Conservation (phyloP, 1,140 invertebrate species). For the Macrotrachela quadricornifera region DNA sequence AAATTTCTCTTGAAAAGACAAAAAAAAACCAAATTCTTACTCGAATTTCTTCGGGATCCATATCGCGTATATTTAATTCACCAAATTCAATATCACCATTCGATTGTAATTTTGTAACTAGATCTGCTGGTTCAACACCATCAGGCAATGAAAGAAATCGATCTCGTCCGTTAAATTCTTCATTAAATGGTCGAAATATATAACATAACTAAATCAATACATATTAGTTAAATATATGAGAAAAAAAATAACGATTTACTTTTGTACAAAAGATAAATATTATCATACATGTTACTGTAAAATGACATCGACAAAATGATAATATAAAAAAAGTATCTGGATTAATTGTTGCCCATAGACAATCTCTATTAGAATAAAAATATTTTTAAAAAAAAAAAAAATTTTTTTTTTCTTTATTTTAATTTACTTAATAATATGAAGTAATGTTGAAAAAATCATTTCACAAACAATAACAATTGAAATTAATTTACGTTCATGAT, state of each 20-base stretch:
- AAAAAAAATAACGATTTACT: too few species aligned
- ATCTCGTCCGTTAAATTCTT: neutral
- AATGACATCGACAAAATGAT: constrained; percentile 7
- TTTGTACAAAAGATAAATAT: constrained; percentile 14
- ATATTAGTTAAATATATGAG: too few species aligned
- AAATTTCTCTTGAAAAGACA: constrained; percentile 1
- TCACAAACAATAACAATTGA: constrained; percentile 52
- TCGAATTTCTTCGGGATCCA: constrained; percentile 70
- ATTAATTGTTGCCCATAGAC: constrained; percentile 35
- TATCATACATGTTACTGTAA: constrained; percentile 9
- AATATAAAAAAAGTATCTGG: constrained; percentile 8
- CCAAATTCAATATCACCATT: constrained; percentile 59
- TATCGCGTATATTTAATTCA: constrained; percentile 59
- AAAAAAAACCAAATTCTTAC: constrained; percentile 29
- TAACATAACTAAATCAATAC: neutral
- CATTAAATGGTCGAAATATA: constrained; percentile 12
- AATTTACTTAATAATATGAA: constrained; percentile 39
- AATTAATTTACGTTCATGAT: constrained; percentile 48
- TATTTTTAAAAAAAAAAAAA: too few species aligned
- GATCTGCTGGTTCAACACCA: too few species aligned
- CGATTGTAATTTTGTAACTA: too few species aligned
- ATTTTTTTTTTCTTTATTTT: too few species aligned
- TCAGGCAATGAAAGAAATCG: too few species aligned
- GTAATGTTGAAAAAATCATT: constrained; percentile 43
- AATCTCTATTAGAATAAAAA: constrained; percentile 21